These are phyloP conservation scores for Intellagama lesueurii DNA, from an alignment of 2,797 vertebrate genomes.

Conservation along the genomic window DNA sequence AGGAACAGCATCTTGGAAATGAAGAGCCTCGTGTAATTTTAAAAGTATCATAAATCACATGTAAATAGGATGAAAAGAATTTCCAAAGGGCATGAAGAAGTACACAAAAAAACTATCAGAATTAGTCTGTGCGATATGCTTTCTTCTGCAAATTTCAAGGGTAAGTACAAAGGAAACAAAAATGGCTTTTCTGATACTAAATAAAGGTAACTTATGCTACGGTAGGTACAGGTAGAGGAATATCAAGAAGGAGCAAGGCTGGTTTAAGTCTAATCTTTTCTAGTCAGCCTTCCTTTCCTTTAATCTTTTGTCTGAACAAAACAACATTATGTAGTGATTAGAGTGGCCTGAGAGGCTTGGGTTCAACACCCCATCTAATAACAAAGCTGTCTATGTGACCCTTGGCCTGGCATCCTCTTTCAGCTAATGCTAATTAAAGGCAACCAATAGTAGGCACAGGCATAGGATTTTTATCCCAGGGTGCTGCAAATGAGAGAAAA, in stretches of 20 bases:
- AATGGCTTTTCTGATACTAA: not conserved
- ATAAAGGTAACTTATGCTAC: not conserved
- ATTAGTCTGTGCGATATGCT: not conserved
- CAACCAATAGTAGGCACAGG: no score
- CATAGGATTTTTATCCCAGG: not conserved
- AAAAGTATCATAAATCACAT: constrained; percentile 20
- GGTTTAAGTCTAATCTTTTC: constrained; percentile 2
- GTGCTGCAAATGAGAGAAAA: not conserved
- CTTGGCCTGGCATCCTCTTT: not conserved
- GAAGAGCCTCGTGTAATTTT: not conserved
- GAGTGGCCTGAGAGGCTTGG: not conserved
- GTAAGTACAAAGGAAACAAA: not conserved
- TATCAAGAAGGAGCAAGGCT: constrained; percentile 1
- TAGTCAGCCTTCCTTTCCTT: not conserved
- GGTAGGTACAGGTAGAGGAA: not conserved
- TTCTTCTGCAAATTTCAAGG: constrained; percentile 20
- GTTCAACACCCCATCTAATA: not conserved
- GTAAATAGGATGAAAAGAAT: not conserved
- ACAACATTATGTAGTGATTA: not conserved
- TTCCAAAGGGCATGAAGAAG: constrained; percentile 33
- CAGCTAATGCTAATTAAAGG: not conserved
- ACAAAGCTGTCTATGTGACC: not conserved
- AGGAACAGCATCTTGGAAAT: constrained; percentile 15
- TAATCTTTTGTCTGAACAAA: not conserved
- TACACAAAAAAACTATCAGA: not conserved